These are phyloP conservation scores for Haliclona indistincta DNA, from an alignment of 37 sponge, comb jelly and placozoan species.

Conservation along the genomic window DNA sequence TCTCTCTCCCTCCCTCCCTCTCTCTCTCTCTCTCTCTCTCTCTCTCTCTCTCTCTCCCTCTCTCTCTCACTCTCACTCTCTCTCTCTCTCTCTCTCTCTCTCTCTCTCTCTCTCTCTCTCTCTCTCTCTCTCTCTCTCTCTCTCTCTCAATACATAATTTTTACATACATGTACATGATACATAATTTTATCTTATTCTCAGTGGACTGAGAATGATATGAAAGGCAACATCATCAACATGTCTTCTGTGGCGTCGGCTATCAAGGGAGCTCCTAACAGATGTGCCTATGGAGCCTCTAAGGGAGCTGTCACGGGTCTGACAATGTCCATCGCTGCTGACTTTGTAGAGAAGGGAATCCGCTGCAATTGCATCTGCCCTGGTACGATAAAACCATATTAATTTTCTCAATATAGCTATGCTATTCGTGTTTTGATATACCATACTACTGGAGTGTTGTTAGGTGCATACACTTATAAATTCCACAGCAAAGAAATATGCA, in stretches of 20 bases:
- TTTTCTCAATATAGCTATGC: too few species aligned
- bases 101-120: too few species aligned
- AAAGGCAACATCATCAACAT: slow-evolving; percentile 81
- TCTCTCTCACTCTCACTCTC: too few species aligned
- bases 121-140: neutral
- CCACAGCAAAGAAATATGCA: too few species aligned
- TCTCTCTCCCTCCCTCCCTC: too few species aligned
- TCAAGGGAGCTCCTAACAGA: slow-evolving; percentile 69
- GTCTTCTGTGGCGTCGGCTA: slow-evolving; percentile 69
- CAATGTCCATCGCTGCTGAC: slow-evolving; percentile 79
- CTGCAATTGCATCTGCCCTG: slow-evolving; percentile 82
- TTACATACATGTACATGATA: neutral
- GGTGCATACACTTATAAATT: too few species aligned
- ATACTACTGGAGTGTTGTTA: neutral
- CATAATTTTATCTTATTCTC: neutral
- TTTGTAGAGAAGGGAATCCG: slow-evolving; percentile 63
- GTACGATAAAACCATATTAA: too few species aligned
- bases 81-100: too few species aligned
- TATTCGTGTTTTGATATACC: neutral
- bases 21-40: too few species aligned
- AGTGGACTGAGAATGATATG: slow-evolving; percentile 47
- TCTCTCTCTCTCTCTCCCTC: too few species aligned
- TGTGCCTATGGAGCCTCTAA: slow-evolving; percentile 79
- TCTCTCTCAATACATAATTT: neutral
- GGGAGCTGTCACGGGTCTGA: slow-evolving; percentile 82